These are phyloP conservation scores for Teleogryllus oceanicus DNA, from an alignment of 2,888 invertebrate genomes.

Conservation along the genomic window DNA sequence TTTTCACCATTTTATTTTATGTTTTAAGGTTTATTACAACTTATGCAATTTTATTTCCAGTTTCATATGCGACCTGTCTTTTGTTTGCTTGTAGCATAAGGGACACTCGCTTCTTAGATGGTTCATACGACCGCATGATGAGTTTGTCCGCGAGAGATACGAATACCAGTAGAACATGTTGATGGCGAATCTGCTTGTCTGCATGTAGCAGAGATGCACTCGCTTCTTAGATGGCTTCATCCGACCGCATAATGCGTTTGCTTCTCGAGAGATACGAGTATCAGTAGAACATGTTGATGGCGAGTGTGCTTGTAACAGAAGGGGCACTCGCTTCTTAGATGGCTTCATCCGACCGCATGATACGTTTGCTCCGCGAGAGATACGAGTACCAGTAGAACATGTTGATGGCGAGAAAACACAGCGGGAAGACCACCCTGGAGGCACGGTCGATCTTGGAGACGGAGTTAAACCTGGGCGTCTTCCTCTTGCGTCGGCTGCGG, in stretches of 20 bases:
- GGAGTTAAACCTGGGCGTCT: slow-evolving; percentile 67
- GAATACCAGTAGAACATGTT: slow-evolving; percentile 78
- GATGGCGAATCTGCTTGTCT: slow-evolving; percentile 56
- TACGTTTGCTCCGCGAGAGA: slow-evolving; percentile 44
- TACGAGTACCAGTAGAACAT: slow-evolving; percentile 77
- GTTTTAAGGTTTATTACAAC: not conserved
- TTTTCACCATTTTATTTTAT: too few species aligned
- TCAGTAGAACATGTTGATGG: slow-evolving; percentile 79
- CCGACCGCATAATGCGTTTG: slow-evolving; percentile 20
- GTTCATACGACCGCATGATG: not conserved
- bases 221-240: not conserved
- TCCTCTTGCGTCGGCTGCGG: slow-evolving; percentile 44
- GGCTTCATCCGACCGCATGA: not conserved
- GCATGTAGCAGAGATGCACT: slow-evolving; percentile 54
- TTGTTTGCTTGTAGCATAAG: slow-evolving; percentile 50
- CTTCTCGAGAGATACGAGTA: slow-evolving; percentile 57
- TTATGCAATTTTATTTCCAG: too few species aligned
- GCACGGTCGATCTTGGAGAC: slow-evolving; percentile 77
- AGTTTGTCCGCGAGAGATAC: slow-evolving; percentile 50
- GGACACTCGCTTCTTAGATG: slow-evolving; percentile 42
- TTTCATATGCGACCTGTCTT: too few species aligned
- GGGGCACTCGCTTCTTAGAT: slow-evolving; percentile 47
- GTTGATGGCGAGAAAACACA: slow-evolving; percentile 71
- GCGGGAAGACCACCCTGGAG: slow-evolving; percentile 70
- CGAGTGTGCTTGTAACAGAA: slow-evolving; percentile 50